phyloP scores from a whole-genome alignment of 2,797 vertebrate species.

The Ataeniobius toweri region DNA sequence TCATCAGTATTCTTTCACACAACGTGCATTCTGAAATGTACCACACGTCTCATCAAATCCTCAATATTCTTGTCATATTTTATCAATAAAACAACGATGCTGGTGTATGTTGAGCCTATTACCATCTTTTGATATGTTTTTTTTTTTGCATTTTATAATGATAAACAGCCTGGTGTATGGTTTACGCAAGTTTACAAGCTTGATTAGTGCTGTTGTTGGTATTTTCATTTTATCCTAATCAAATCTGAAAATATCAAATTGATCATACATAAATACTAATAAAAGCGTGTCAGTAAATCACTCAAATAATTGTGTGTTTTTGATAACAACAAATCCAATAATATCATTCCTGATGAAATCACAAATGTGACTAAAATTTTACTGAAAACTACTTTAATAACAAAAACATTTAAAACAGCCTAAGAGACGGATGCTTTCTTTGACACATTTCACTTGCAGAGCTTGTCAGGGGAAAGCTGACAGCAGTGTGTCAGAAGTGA shows the following conservation, averaged over 20 bases:
- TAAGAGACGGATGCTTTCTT: constrained; percentile 39
- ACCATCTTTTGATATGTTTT: neutral
- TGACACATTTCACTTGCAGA: constrained; percentile 56
- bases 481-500: constrained; percentile 70
- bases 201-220: neutral
- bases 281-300: constrained; percentile 47
- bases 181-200: constrained; percentile 3
- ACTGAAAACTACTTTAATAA: constrained; percentile 30
- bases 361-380: constrained; percentile 25
- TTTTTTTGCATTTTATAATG: neutral
- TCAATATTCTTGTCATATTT: constrained; percentile 16
- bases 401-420: constrained; percentile 42
- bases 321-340: constrained; percentile 45
- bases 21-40: constrained; percentile 2
- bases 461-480: constrained; percentile 65
- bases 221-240: neutral
- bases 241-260: constrained; percentile 23
- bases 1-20: constrained; percentile 14
- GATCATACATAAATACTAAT: constrained; percentile 5
- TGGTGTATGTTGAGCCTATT: neutral
- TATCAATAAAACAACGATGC: constrained; percentile 6
- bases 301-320: constrained; percentile 34
- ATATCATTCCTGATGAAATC: constrained; percentile 23
- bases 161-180: constrained; percentile 7
- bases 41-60: constrained; percentile 2